Percentiles rank a stretch among this genome's conserved stretches.
Conservation (phyloP, 2,797 vertebrate species). For the Crenuchus spilurus region DNA sequence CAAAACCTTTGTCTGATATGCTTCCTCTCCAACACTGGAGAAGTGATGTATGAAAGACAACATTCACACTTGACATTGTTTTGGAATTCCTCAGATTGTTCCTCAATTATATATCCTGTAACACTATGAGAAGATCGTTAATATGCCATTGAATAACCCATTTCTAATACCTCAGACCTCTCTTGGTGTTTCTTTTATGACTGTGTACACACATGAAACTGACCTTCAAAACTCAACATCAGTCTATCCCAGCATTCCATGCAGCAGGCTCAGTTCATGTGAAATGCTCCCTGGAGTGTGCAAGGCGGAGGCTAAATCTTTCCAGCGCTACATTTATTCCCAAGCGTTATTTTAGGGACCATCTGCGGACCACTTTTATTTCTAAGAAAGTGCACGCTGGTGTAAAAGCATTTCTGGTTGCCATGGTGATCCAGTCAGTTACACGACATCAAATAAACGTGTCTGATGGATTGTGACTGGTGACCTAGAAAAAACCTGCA, state of each 20-base stretch:
- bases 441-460: constrained; percentile 47
- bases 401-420: constrained; percentile 48
- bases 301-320: not conserved
- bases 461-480: constrained; percentile 48
- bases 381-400: constrained; percentile 27
- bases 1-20: not conserved
- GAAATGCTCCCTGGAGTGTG: not conserved
- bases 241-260: not conserved
- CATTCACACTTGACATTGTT: not conserved
- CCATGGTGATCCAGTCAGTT: constrained; percentile 52
- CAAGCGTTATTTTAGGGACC: constrained; percentile 5
- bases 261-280: not conserved
- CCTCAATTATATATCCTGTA: too few species aligned
- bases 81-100: not conserved
- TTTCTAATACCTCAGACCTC: not conserved
- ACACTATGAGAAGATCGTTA: too few species aligned
- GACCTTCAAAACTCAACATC: not conserved
- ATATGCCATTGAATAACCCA: too few species aligned
- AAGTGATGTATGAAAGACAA: constrained; percentile 4
- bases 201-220: not conserved
- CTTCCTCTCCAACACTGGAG: not conserved
- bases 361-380: constrained; percentile 13
- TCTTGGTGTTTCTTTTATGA: not conserved
- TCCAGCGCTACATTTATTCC: not conserved
- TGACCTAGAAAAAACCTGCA: constrained; percentile 52